Conservation (phyloP, 37 sponge, comb jelly and placozoan genomes). For the Amphimedon queenslandica region DNA sequence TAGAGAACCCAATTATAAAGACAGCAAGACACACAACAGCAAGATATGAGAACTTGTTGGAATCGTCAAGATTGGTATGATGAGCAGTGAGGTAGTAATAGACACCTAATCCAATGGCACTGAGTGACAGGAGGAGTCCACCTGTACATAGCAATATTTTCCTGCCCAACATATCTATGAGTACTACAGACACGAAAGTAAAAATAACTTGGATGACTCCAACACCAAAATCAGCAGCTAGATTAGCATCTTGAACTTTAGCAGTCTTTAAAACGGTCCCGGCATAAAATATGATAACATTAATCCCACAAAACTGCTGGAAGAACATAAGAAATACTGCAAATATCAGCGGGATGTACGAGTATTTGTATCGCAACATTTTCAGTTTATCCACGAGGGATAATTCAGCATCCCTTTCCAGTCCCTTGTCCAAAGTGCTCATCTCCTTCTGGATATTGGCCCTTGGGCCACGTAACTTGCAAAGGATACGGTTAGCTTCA, state of each 20-base stretch:
- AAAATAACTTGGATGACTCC: slow-evolving; percentile 38
- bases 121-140: slow-evolving; percentile 22
- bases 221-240: slow-evolving; percentile 13
- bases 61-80: neutral
- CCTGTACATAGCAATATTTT: slow-evolving; percentile 39
- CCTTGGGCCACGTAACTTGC: slow-evolving; percentile 35
- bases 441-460: slow-evolving; percentile 28
- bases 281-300: slow-evolving; percentile 51
- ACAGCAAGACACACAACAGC: slow-evolving; percentile 22
- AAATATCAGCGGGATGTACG: slow-evolving; percentile 35
- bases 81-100: slow-evolving; percentile 10
- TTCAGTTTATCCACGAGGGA: slow-evolving; percentile 13
- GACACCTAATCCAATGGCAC: slow-evolving; percentile 18
- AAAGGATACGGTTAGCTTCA: slow-evolving; percentile 12
- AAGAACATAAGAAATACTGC: slow-evolving; percentile 46
- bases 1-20: slow-evolving; percentile 21
- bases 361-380: slow-evolving; percentile 11
- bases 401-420: slow-evolving; percentile 1
- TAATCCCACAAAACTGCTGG: slow-evolving; percentile 66
- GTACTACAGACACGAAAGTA: slow-evolving; percentile 32
- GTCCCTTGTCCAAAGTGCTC: slow-evolving; percentile 9
- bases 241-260: slow-evolving; percentile 1
- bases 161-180: slow-evolving; percentile 55
- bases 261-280: slow-evolving; percentile 12
- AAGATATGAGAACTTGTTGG: slow-evolving; percentile 1